Evolutionary conservation across 2,113 vertebrate genomes (phyloP), one percentile per base, ranked within the genome.

Genomic region (Forbesichthys agassizii): DNA sequence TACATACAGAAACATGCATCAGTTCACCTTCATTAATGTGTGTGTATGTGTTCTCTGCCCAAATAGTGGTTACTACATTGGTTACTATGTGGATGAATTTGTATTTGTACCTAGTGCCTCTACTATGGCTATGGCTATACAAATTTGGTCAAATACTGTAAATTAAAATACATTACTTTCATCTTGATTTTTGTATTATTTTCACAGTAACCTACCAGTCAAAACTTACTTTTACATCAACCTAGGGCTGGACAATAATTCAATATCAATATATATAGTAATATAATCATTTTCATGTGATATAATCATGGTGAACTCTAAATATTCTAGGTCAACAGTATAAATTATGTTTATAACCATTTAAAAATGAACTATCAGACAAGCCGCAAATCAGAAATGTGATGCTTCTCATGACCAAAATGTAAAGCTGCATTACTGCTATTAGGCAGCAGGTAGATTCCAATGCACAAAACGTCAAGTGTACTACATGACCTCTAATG

Each of bases 301-400:
- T 16, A 16, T 16, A 27, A 27, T 27, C 2, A 27, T 27, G 1
- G 27, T 27, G 27, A 27, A 27, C 27, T 56, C 54, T 56, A 56
- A 51, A 51, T 51, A 13, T 12, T 51, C 49, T 56, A 20, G 54
- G 16, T 9, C 54, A 16, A 56, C 20, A 62, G 18, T 27, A 36
- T 20, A 48, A 48, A 56, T 53, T 71, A 27, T 61, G 47, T 1
- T 48, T 53, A 11, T 55, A 48, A 76, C 27, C 27, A 77, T 20
- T 61, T 56, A 67, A 10, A 71, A 57, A 68, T 36, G 12, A 61
- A 47, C 33, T 66, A 75, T 62, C 49, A 51, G 11, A 51, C 9
- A 51, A 51, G 49, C 49, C 57, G 61, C 5, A 54, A 58, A 13
- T 49, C 52, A 52, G 52, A 4, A 5, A 59, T 16, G 13, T 56